Evolutionary conservation across 2,888 invertebrate species (phyloP).

Genomic region (Chironomus riparius): DNA sequence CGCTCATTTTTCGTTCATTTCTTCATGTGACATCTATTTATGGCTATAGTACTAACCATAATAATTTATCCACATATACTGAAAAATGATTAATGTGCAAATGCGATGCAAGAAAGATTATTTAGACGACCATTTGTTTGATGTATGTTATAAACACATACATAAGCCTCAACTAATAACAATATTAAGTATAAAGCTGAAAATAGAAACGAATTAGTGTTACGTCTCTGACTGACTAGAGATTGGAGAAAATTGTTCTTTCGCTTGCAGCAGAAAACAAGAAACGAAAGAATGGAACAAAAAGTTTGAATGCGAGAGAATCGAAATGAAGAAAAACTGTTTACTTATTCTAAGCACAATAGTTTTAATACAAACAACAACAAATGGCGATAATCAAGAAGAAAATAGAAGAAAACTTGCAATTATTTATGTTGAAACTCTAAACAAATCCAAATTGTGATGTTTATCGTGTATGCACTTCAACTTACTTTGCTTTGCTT

Average conservation of each 20-base stretch:
- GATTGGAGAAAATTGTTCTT: not conserved
- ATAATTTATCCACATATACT: not conserved
- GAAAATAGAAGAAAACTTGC: not conserved
- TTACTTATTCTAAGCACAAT: not conserved
- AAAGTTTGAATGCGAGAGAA: not conserved
- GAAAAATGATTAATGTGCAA: not conserved
- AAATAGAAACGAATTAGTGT: not conserved
- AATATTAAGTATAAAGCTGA: too few species aligned
- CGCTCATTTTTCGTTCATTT: too few species aligned
- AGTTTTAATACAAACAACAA: slow-evolving; percentile 3
- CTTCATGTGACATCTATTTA: too few species aligned
- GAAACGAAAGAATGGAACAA: not conserved
- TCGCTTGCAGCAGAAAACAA: not conserved
- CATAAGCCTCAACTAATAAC: too few species aligned
- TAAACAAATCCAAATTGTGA: not conserved
- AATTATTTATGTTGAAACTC: not conserved
- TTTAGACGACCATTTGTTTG: not conserved
- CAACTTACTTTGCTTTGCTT: not conserved
- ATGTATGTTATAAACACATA: too few species aligned
- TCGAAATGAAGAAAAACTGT: not conserved
- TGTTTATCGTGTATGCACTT: not conserved
- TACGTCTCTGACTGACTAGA: not conserved
- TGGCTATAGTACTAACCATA: not conserved
- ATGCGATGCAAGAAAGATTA: not conserved
- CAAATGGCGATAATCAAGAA: slow-evolving; percentile 20